Evolutionary conservation across 2,797 vertebrate genomes (phyloP).

Genomic region (Phaenicophaeus curvirostris): DNA sequence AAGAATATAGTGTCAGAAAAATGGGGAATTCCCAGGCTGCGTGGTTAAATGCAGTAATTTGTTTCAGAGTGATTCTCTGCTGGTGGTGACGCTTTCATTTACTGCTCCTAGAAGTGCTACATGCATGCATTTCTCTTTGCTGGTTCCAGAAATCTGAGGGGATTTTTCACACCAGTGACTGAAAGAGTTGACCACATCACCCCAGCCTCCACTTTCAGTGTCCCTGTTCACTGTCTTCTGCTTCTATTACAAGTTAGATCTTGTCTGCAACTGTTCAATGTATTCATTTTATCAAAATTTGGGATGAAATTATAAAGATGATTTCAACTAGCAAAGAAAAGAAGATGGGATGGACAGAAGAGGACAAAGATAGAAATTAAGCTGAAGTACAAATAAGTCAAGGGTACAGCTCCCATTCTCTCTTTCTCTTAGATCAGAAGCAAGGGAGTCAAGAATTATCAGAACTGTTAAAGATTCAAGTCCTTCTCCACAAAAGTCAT

Average conservation of each 20-base stretch:
- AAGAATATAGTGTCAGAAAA: background rate
- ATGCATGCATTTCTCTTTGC: background rate
- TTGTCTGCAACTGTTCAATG: conserved; percentile 39
- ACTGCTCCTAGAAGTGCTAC: background rate
- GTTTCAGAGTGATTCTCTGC: background rate
- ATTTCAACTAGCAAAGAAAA: conserved; percentile 55
- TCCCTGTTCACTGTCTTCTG: background rate
- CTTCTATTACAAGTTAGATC: conserved; percentile 1
- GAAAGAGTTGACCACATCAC: background rate
- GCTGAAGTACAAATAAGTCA: conserved; percentile 68
- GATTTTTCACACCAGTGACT: background rate
- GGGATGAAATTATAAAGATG: conserved; percentile 60
- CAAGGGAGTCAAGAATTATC: conserved; percentile 65
- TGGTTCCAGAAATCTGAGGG: background rate
- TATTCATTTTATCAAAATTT: conserved; percentile 62
- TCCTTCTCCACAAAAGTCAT: conserved; percentile 53
- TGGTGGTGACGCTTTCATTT: background rate
- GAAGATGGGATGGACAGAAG: conserved; percentile 3
- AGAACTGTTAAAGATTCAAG: conserved; percentile 57
- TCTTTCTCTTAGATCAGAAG: conserved; percentile 72
- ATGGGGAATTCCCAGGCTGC: background rate
- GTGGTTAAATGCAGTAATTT: background rate
- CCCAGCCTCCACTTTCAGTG: background rate
- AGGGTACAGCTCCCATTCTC: conserved; percentile 50
- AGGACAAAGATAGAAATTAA: conserved; percentile 65